phyloP scores from a whole-genome alignment of 2,888 invertebrate genomes.

The Tiliacea aurago region DNA sequence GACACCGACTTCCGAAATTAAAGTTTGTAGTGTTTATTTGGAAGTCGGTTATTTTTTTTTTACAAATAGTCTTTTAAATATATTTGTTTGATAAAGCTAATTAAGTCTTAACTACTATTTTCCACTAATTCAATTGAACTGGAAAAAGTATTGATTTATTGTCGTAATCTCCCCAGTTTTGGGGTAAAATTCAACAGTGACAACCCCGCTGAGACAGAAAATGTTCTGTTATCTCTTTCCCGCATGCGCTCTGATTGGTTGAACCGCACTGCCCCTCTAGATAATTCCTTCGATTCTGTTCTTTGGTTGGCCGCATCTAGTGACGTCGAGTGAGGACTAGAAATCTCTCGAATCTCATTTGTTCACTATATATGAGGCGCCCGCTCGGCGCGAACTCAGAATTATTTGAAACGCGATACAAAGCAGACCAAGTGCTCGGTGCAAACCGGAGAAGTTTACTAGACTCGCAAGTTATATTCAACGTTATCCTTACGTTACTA shows the following conservation, averaged over 20 bases:
- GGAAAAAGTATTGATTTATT: not conserved
- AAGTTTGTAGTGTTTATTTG: no score
- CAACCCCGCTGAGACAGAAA: slow-evolving; percentile 76
- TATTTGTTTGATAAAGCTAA: not conserved
- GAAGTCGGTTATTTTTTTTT: no score
- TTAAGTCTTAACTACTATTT: not conserved
- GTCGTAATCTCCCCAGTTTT: slow-evolving; percentile 33
- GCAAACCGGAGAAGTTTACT: slow-evolving; percentile 72
- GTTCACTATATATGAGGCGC: slow-evolving; percentile 75
- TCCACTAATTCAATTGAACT: not conserved
- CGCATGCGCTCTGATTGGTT: slow-evolving; percentile 70
- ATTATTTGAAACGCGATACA: slow-evolving; percentile 81
- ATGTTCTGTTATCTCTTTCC: slow-evolving; percentile 54
- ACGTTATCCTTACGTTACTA: slow-evolving; percentile 15
- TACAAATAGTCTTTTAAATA: no score
- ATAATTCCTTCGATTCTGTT: slow-evolving; percentile 67
- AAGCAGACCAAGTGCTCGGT: slow-evolving; percentile 75
- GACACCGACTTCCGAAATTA: no score
- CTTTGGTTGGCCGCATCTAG: slow-evolving; percentile 71
- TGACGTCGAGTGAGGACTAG: slow-evolving; percentile 67
- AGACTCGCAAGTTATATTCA: slow-evolving; percentile 36
- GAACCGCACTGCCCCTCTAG: slow-evolving; percentile 65
- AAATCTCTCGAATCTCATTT: slow-evolving; percentile 77
- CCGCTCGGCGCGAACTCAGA: slow-evolving; percentile 78
- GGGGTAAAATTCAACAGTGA: slow-evolving; percentile 48